Base-by-base conservation (phyloP, 2,888 invertebrate genomes). In the Corbicula japonica region DNA sequence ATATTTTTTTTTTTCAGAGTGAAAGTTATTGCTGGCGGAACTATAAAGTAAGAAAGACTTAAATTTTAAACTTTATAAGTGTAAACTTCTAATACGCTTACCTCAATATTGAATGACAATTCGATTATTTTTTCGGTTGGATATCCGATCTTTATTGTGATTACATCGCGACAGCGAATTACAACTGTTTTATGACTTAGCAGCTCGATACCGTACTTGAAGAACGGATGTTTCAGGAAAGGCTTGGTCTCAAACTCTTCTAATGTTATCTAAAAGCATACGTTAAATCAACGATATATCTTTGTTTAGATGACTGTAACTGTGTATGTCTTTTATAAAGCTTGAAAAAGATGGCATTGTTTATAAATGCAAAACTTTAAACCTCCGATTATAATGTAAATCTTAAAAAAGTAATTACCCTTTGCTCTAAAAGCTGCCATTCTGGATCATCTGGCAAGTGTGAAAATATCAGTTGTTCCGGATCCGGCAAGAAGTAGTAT, bases 221-320 rank as follows among this genome's bases (percentile, higher is more conserved):
- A 93, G 90, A 93, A 93, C 70, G 92, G 92, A 28, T 92, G 92
- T 80, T 93, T 93, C 89, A 93, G 93, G 74, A 93, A 93, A 0
- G 93, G 93, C 87, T 93, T 91, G 83, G 92, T 91, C 86, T 93
- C 93, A 85, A 93, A 93, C 85, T 93, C 93, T 28, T 91, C 88
- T 68, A 92, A 86, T 0, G 85, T 83, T 48, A 93, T 77, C 62
- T 89, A n/a, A n/a, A n/a, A n/a, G n/a, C n/a, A n/a, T n/a, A n/a
- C n/a, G n/a, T n/a, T n/a, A n/a, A n/a, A n/a, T n/a, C n/a, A n/a
- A n/a, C n/a, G n/a, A n/a, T n/a, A n/a, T n/a, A n/a, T n/a, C n/a
- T n/a, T n/a, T n/a, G n/a, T n/a, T n/a, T n/a, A n/a, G n/a, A n/a
- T n/a, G n/a, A n/a, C n/a, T n/a, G n/a, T n/a, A n/a, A n/a, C n/a